These are phyloP conservation scores for Sapayoa aenigma DNA, from an alignment of 2,113 vertebrate species.

Conservation along the genomic window DNA sequence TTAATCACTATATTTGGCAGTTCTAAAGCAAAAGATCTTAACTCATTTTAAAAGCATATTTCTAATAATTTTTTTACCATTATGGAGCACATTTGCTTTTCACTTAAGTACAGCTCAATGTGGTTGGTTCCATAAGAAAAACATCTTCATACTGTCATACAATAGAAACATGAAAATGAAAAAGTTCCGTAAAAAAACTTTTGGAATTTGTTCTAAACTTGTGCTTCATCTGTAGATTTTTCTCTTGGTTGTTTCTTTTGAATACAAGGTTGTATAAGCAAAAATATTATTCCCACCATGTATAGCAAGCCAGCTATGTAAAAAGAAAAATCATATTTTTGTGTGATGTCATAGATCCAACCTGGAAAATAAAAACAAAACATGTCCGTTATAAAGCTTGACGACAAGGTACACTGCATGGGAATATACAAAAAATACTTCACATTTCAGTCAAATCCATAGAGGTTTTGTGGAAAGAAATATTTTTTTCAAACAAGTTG, in stretches of 20 bases:
- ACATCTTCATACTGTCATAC: neutral
- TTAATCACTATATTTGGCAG: neutral
- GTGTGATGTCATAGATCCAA: slow-evolving; percentile 83
- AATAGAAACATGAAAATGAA: neutral
- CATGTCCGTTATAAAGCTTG: neutral
- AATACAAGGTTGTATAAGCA: slow-evolving; percentile 76
- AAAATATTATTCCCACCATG: slow-evolving; percentile 76
- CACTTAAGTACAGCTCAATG: neutral
- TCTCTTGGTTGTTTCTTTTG: slow-evolving; percentile 64
- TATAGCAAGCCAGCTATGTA: slow-evolving; percentile 81
- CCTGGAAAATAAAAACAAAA: slow-evolving; percentile 72
- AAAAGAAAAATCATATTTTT: slow-evolving; percentile 82
- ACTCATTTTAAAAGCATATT: neutral
- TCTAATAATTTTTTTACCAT: neutral
- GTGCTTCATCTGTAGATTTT: slow-evolving; percentile 51
- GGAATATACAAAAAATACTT: neutral
- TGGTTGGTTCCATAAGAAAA: neutral
- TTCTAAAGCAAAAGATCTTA: neutral
- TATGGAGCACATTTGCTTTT: neutral
- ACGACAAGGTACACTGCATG: neutral
- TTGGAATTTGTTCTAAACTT: slow-evolving; percentile 33
- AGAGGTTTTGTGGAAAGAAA: neutral
- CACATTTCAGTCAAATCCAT: neutral
- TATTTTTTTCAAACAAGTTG: neutral
- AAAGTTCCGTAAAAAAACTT: neutral